Base-by-base conservation (phyloP, 2,888 invertebrate genomes). In the Drosophila eohydei region DNA sequence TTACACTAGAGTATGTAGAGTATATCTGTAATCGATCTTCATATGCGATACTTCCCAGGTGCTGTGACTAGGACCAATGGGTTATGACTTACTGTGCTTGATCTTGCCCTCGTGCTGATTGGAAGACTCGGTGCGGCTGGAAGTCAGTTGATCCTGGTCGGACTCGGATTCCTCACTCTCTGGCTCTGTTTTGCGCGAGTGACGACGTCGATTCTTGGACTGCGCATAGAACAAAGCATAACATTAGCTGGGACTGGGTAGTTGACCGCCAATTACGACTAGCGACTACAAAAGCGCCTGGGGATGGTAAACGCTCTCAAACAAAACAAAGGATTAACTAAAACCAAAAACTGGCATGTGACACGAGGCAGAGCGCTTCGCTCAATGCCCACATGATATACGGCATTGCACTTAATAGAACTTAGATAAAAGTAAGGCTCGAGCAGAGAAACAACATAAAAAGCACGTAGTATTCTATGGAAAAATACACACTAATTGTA, bases 141-240 rank as follows among this genome's bases (percentile, higher is more conserved):
- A 95, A 76, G 95, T 96, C 90, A 95, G 91, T 89, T 95, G 95
- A 88, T 96, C 96, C 81, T 94, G 95, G 93, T 96, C 96, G 83
- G 96, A 96, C 92, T 96, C 96, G 84, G 95, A 95, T 89, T 96
- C 96, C 92, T 96, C 96, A 90, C 95, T 95, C 92, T 95, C 95
- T 60, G 95, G 94, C 88, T 95, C 95, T 32, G 94, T 95, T 93
- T 95, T 95, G 85, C 95, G 93, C 44, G 94, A 94, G 86, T 94
- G 94, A 75, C 95, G 93, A 85, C 95, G 93, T 66, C 95, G 95
- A 83, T 93, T 94, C 93, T 94, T 94, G 80, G 94, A 93, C 70
- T 90, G 84, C 66, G 61, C 72, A 74, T 67, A 72, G 66, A 82
- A 67, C 71, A 86, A 76, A 78, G 46, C 55, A 63, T 32, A 34